Evolutionary conservation across 2,113 vertebrate genomes (phyloP), one percentile per base, ranked within the genome.

Genomic region (Bubo bubo): DNA sequence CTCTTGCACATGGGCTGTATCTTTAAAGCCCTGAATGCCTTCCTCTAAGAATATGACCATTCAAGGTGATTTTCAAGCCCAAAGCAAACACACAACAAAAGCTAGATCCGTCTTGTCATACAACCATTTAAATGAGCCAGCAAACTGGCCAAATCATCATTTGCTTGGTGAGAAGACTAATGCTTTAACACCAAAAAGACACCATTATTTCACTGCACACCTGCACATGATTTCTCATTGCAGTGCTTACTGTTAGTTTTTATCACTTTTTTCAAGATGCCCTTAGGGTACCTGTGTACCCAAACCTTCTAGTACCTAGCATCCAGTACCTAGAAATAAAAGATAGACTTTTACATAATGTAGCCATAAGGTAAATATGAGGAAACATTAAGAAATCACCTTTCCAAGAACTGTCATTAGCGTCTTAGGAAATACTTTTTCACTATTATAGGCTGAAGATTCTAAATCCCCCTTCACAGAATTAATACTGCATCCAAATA

Each of bases 51-150:
- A 45, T 45, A 45, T 45, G 43, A 45, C 16, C 43, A 79, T 27
- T 86, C 32, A 72, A 87, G 10, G 18, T 12, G 49, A 77, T n/a
- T 72, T 59, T 82, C 34, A 74, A 79, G 27, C 34, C 39, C 47
- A 79, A 82, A 81, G 56, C 9, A 85, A 86, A 68, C 16, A 53
- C 16, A 76, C 35, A 88, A 88, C 12, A 72, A 68, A 95, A 83
- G 4, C 22, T 24, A 66, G 8, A 45, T 45, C 34, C 58, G 15
- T 55, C 39, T 41, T 55, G 32, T 35, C 32, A 94, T 2, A 32
- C 3, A 71, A 26, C 23, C 35, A 35, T 35, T 39, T 37, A 82
- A 91, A 62, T 5, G 4, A 66, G 83, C 4, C 22, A 55, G 10
- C 10, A 83, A 76, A 66, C 1, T 53, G 24, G 5, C 8, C 34